Evolutionary conservation across 2,797 vertebrate species (phyloP).

Genomic region (Sebastes itinus): DNA sequence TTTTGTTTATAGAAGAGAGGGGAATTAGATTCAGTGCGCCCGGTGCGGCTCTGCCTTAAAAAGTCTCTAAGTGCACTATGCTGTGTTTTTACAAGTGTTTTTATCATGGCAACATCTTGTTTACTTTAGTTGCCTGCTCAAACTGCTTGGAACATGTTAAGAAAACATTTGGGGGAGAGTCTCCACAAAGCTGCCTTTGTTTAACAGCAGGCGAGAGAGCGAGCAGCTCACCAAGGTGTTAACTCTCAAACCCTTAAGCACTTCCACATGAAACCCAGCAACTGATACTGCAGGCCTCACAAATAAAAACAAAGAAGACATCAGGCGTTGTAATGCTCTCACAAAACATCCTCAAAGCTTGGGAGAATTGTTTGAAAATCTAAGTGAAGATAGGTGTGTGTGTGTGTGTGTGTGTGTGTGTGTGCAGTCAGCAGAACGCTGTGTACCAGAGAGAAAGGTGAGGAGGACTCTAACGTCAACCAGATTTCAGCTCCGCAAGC

Average conservation of each 20-base stretch:
- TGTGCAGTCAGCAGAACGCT: constrained; percentile 76
- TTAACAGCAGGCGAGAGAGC: constrained; percentile 87
- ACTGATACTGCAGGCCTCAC: constrained; percentile 85
- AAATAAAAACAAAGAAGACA: constrained; percentile 86
- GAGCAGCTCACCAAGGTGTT: constrained; percentile 96
- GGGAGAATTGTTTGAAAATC: constrained; percentile 32
- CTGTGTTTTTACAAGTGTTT: constrained; percentile 99
- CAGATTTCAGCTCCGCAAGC: constrained; percentile 77
- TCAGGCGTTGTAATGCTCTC: constrained; percentile 85
- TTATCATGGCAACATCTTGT: constrained; percentile 99
- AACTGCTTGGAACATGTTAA: constrained; percentile 99
- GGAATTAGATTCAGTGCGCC: constrained; percentile 78
- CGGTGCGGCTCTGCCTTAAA: constrained; percentile 76
- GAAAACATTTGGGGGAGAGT: constrained; percentile 97
- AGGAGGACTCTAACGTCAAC: constrained; percentile 75
- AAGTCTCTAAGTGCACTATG: constrained; percentile 91
- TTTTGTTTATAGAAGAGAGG: constrained; percentile 85
- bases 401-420: neutral
- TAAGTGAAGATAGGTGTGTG: neutral
- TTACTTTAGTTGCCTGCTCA: constrained; percentile 99
- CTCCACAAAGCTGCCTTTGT: constrained; percentile 99
- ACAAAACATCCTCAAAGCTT: constrained; percentile 48
- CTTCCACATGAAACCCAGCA: constrained; percentile 93
- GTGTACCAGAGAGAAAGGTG: constrained; percentile 67
- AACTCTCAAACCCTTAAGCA: constrained; percentile 98